These are phyloP conservation scores for Phrynocephalus versicolor DNA, from an alignment of 2,113 vertebrate species.

Conservation along the genomic window DNA sequence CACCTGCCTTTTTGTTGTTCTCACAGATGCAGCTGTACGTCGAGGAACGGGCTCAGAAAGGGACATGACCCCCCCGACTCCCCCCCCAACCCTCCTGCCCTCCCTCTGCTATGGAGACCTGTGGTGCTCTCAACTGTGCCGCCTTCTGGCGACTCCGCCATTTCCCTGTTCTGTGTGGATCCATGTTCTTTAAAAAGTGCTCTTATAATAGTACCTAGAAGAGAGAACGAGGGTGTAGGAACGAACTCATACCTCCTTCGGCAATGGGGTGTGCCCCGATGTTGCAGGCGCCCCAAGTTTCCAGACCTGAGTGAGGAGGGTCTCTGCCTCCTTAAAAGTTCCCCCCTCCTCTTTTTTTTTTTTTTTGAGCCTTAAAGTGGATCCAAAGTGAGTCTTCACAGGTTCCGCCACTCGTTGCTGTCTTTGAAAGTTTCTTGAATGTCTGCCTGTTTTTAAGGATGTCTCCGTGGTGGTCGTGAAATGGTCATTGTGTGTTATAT, in stretches of 20 bases:
- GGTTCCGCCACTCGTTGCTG: not conserved
- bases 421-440: not conserved
- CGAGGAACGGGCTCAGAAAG: constrained; percentile 92
- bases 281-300: not conserved
- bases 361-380: not conserved
- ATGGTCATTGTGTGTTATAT: not conserved
- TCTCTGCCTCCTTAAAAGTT: too few species aligned
- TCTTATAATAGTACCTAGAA: constrained; percentile 63
- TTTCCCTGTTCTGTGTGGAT: constrained; percentile 18
- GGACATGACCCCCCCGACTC: constrained; percentile 67
- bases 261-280: not conserved
- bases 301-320: constrained; percentile 3
- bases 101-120: not conserved
- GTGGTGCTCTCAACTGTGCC: constrained; percentile 30
- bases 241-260: constrained; percentile 39
- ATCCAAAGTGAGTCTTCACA: too few species aligned
- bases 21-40: constrained; percentile 97
- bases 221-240: constrained; percentile 45
- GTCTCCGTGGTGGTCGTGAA: too few species aligned
- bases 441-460: not conserved
- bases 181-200: constrained; percentile 69
- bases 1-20: not conserved
- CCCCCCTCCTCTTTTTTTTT: not conserved
- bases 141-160: constrained; percentile 35
- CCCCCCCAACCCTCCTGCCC: constrained; percentile 12